Conservation (phyloP, 2,888 invertebrate species). For the Petrolisthes manimaculis region DNA sequence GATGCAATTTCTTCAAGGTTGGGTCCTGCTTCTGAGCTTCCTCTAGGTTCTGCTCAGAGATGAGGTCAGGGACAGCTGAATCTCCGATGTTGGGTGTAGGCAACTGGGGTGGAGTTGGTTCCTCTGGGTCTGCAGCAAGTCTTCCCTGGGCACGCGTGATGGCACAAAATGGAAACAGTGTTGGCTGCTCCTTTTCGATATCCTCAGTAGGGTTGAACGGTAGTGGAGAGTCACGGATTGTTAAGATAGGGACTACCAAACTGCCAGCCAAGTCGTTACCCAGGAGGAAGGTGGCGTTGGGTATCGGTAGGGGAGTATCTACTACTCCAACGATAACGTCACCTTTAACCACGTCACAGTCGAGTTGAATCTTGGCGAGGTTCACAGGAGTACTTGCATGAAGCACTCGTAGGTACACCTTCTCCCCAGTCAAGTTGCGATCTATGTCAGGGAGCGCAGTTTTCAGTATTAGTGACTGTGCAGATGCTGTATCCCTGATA, state of each 20-base stretch:
- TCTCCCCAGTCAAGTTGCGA: not conserved
- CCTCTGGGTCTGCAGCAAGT: not conserved
- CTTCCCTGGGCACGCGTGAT: not conserved
- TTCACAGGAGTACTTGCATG: not conserved
- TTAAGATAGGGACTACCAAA: not conserved
- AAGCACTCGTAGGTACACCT: not conserved
- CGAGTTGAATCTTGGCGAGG: not conserved
- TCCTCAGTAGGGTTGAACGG: conserved; percentile 11
- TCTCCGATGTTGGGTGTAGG: not conserved
- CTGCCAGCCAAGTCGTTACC: conserved; percentile 14
- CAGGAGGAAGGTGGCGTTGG: conserved; percentile 1
- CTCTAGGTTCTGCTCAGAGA: not conserved
- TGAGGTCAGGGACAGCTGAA: not conserved
- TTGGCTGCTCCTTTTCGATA: conserved; percentile 11
- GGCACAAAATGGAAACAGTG: conserved; percentile 5
- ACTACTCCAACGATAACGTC: not conserved
- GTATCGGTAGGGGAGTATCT: not conserved
- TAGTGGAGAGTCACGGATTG: not conserved
- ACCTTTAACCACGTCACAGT: not conserved
- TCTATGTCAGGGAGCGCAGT: not conserved
- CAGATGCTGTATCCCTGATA: conserved; percentile 4
- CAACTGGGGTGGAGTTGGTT: not conserved
- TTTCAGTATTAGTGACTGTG: not conserved
- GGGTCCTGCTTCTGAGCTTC: not conserved
- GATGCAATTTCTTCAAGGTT: not conserved